These are phyloP conservation scores for Zingel zingel DNA, from an alignment of 2,113 vertebrate genomes.

Conservation along the genomic window DNA sequence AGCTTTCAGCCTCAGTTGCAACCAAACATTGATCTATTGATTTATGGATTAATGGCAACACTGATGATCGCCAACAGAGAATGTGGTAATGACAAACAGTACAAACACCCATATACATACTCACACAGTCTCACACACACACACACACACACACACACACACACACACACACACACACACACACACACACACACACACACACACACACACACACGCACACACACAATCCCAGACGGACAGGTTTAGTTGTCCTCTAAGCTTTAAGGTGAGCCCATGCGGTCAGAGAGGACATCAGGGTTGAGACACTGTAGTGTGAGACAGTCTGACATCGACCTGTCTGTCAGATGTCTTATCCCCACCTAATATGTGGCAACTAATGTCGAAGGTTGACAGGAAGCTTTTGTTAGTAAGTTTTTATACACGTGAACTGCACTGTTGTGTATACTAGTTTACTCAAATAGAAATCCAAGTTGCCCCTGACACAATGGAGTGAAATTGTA, in stretches of 20 bases:
- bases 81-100: slow-evolving; percentile 64
- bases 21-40: slow-evolving; percentile 73
- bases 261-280: slow-evolving; percentile 47
- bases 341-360: slow-evolving; percentile 51
- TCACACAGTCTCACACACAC: neutral
- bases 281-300: slow-evolving; percentile 44
- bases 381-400: neutral
- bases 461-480: neutral
- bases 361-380: slow-evolving; percentile 4
- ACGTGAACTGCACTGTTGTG: neutral
- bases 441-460: neutral
- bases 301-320: slow-evolving; percentile 43
- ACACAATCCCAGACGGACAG: slow-evolving; percentile 28
- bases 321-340: slow-evolving; percentile 71
- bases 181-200: too few species aligned
- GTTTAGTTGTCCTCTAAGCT: slow-evolving; percentile 64
- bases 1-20: slow-evolving; percentile 71
- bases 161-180: neutral
- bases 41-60: slow-evolving; percentile 76
- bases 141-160: neutral
- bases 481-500: neutral
- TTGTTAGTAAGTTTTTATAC: neutral
- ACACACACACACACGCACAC: neutral
- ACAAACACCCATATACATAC: slow-evolving; percentile 38
- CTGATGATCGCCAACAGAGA: slow-evolving; percentile 68